A percentile compares a stretch with the other conserved stretches of the same genome.
Evolutionary conservation across 1,140 invertebrate species (phyloP).

Genomic region (Cherax destructor): DNA sequence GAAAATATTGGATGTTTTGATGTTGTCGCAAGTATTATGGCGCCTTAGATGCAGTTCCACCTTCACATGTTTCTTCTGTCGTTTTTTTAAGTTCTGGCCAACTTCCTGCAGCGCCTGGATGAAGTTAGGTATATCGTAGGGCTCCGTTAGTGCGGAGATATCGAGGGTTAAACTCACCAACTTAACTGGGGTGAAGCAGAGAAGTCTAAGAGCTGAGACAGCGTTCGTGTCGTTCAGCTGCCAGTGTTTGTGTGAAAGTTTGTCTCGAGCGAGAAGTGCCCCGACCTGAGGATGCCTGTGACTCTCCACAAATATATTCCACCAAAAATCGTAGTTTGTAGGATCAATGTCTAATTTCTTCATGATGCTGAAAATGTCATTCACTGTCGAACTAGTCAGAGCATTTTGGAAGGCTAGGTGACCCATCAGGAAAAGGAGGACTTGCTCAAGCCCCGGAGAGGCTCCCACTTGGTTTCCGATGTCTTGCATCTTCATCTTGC

Average conservation of each 20-base stretch:
- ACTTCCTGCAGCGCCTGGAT: constrained; percentile 11
- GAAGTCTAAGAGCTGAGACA: constrained; percentile 11
- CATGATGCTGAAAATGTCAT: constrained; percentile 34
- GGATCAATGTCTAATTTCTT: constrained; percentile 30
- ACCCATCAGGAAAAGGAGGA: constrained; percentile 34
- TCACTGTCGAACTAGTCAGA: constrained; percentile 19
- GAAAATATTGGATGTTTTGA: constrained; percentile 19
- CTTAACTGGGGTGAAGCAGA: constrained; percentile 21
- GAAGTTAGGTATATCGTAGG: constrained; percentile 13
- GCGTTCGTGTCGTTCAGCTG: constrained; percentile 31
- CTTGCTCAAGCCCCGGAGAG: constrained; percentile 22
- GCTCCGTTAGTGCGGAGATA: constrained; percentile 21
- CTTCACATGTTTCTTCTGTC: constrained; percentile 30
- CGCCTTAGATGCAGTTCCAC: constrained; percentile 38
- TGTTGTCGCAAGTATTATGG: not conserved
- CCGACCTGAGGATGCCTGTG: constrained; percentile 26
- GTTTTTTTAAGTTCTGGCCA: constrained; percentile 30
- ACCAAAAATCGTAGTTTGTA: constrained; percentile 38
- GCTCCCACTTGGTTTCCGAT: not conserved
- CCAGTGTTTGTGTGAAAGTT: constrained; percentile 40
- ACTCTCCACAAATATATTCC: constrained; percentile 39
- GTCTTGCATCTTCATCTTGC: not conserved
- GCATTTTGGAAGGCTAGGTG: constrained; percentile 20
- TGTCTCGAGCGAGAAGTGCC: constrained; percentile 17
- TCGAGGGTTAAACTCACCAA: constrained; percentile 19